Base-by-base conservation (phyloP, 2,113 vertebrate species). In the Vombatus ursinus region DNA sequence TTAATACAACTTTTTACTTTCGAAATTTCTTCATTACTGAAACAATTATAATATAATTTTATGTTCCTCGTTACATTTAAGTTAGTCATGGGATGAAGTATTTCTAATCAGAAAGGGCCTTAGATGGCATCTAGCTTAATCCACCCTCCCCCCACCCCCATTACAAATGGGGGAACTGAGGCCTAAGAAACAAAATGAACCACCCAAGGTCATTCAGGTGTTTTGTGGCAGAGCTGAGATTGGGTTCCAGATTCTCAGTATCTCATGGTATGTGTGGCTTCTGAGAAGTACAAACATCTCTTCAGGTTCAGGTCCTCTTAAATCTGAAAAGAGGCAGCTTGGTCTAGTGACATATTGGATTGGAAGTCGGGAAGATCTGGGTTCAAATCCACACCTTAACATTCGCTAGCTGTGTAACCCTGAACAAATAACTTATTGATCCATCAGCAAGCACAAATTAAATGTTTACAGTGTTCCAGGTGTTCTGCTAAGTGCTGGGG, bases 211-310 rank as follows among this genome's bases (percentile, higher is more conserved):
- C 68, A 44, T 19, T 2, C 2, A 44, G 3, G 19, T 84, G 68
- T 44, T 84, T 8, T 22, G 31, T 77, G 37, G 37, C 16, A 8
- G 19, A 44, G n/a, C 31, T 84, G 68, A 44, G 68, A 84, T 84
- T 90, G 93, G 50, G 57, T 48, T 92, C 92, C 49, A n/a, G 37
- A n/a, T 93, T 94, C 47, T 52, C 19, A 92, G 95, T 92, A n/a
- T 96, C 84, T 97, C 92, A 57, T 0, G 68, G 16, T 95, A 48
- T 53, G 22, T 14, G 12, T 95, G 53, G 95, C 96, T 96, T 94
- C 57, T 92, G 91, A 96, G 96, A 51, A 93, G 28, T 96, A 96
- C 37, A 96, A 94, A 92, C 28, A 11, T 51, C 95, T 94, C 25
- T 92, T 68, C 54, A 90, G 90, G 90, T 84, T 95, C 61, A 89